Conservation (phyloP, 2,113 vertebrate genomes). For the Xiphias gladius region DNA sequence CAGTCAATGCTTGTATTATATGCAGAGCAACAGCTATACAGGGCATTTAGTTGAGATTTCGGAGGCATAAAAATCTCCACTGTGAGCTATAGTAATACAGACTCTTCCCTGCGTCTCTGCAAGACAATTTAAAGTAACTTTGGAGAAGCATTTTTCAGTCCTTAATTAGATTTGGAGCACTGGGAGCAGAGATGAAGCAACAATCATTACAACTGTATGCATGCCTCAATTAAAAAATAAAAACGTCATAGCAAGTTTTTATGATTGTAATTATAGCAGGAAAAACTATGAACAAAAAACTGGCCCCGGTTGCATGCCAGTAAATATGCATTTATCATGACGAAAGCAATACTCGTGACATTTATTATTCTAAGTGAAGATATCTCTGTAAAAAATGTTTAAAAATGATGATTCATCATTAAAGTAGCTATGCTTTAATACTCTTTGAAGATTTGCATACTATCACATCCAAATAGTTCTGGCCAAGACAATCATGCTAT, state of each 20-base stretch:
- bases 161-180: constrained; percentile 44
- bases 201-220: constrained; percentile 33
- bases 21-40: constrained; percentile 34
- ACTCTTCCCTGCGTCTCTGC: constrained; percentile 4
- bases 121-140: constrained; percentile 32
- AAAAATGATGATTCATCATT: not conserved
- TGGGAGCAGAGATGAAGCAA: constrained; percentile 32
- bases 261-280: constrained; percentile 17
- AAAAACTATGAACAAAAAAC: not conserved
- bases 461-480: constrained; percentile 4
- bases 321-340: constrained; percentile 1
- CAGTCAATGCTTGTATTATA: constrained; percentile 40
- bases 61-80: constrained; percentile 22
- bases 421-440: not conserved
- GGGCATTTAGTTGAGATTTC: constrained; percentile 34
- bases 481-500: constrained; percentile 26
- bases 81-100: constrained; percentile 29
- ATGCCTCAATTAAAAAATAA: constrained; percentile 18
- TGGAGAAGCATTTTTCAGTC: constrained; percentile 36
- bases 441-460: not conserved
- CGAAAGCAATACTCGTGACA: not conserved
- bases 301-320: not conserved
- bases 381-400: not conserved
- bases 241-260: constrained; percentile 20
- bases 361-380: constrained; percentile 5